Percentiles rank a stretch among this genome's conserved stretches.
Evolutionary conservation across 2,113 vertebrate species (phyloP).

Genomic region (Prionailurus bengalensis): DNA sequence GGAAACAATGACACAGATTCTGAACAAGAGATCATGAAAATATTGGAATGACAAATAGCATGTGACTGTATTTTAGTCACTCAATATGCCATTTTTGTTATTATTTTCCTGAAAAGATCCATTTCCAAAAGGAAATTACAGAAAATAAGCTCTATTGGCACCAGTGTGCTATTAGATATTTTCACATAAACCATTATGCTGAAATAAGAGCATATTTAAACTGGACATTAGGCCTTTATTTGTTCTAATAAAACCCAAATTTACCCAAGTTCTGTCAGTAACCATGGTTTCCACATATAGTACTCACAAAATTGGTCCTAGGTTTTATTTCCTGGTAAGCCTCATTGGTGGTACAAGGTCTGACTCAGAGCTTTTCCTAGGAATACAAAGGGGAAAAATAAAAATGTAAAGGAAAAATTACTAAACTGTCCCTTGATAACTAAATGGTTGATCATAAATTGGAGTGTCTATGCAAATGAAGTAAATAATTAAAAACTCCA

Average conservation of each 20-base stretch:
- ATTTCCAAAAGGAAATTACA: constrained; percentile 57
- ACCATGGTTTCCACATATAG: constrained; percentile 70
- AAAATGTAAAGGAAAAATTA: constrained; percentile 86
- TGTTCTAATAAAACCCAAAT: constrained; percentile 62
- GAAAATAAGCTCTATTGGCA: constrained; percentile 31
- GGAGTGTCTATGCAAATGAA: constrained; percentile 92
- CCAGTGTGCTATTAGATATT: constrained; percentile 26
- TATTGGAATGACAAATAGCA: neutral
- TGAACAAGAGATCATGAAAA: neutral
- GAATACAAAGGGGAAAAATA: constrained; percentile 85
- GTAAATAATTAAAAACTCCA: constrained; percentile 92
- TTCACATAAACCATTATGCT: constrained; percentile 50
- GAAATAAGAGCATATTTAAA: constrained; percentile 58
- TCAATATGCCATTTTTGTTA: neutral
- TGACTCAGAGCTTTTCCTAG: constrained; percentile 74
- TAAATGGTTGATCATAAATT: constrained; percentile 90
- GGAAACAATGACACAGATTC: neutral
- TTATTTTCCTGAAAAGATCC: constrained; percentile 52
- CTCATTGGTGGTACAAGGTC: constrained; percentile 34
- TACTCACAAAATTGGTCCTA: neutral
- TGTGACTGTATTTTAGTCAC: neutral
- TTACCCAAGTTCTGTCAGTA: constrained; percentile 60
- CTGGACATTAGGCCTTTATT: neutral
- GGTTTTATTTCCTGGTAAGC: constrained; percentile 65
- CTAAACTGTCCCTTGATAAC: constrained; percentile 89